phyloP scores from a whole-genome alignment of 23 tunicate genomes.

The Phallusia fumigata region DNA sequence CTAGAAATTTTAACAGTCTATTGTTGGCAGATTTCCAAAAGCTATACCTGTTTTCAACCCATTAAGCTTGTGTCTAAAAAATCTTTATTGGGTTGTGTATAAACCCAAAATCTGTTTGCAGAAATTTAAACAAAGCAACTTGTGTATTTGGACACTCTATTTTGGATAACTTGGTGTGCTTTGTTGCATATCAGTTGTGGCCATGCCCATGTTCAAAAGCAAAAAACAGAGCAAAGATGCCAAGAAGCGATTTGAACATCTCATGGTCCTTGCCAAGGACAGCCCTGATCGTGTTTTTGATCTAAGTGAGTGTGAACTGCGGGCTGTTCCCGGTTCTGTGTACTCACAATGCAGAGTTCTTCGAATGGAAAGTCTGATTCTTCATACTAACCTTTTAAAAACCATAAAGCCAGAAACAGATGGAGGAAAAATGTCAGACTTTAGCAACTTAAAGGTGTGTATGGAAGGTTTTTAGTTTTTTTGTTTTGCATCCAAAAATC shows the following conservation, averaged over 20 bases:
- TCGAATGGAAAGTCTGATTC: slow-evolving; percentile 60
- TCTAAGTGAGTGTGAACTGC: slow-evolving; percentile 63
- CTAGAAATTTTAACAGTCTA: too few relatives aligned
- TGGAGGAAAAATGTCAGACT: slow-evolving; percentile 70
- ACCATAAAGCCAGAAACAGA: slow-evolving; percentile 27
- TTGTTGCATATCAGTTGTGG: background rate
- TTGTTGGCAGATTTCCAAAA: too few relatives aligned
- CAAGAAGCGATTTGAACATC: slow-evolving; percentile 70
- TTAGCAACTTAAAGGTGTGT: slow-evolving; percentile 51
- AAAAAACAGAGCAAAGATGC: slow-evolving; percentile 96
- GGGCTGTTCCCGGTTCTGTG: slow-evolving; percentile 47
- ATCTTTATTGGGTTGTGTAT: too few relatives aligned
- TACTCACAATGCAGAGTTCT: slow-evolving; percentile 77
- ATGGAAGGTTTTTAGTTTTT: background rate
- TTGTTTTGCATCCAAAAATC: background rate
- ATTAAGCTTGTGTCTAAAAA: too few relatives aligned
- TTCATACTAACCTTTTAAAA: slow-evolving; percentile 75
- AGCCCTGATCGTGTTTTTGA: slow-evolving; percentile 83
- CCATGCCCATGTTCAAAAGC: slow-evolving; percentile 59
- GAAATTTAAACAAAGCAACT: too few relatives aligned
- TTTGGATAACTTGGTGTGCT: too few relatives aligned
- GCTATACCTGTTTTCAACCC: too few relatives aligned
- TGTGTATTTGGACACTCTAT: too few relatives aligned
- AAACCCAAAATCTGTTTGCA: too few relatives aligned
- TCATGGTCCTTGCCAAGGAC: slow-evolving; percentile 74